phyloP scores from a whole-genome alignment of 1,140 invertebrate genomes.

The Panagrolaimus sp. region DNA sequence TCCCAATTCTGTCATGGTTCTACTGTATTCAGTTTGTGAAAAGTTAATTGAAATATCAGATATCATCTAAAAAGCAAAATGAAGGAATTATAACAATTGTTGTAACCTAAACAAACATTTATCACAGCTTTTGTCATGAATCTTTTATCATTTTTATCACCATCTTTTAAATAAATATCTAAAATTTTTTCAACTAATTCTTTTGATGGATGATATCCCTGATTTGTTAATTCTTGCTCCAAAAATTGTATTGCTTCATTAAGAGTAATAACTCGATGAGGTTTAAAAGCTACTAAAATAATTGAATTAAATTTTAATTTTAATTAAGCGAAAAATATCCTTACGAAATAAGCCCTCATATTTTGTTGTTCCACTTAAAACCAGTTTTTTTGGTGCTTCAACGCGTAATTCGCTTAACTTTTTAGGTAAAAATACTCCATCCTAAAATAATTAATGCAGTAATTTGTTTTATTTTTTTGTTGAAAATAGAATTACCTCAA shows the following conservation, averaged over 20 bases:
- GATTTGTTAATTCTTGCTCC: neutral
- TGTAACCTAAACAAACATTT: constrained; percentile 9
- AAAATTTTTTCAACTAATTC: constrained; percentile 2
- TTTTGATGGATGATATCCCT: neutral
- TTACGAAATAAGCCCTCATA: constrained; percentile 12
- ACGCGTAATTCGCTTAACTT: neutral
- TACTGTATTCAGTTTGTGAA: constrained; percentile 6
- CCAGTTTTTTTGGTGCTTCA: constrained; percentile 1
- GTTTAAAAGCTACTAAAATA: constrained; percentile 7
- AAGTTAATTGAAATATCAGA: constrained; percentile 22
- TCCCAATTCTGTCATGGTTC: constrained; percentile 13
- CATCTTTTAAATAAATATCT: neutral
- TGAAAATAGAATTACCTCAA: neutral
- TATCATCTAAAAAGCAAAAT: constrained; percentile 29
- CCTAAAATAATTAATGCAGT: neutral
- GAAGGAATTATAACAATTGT: neutral
- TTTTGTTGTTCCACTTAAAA: constrained; percentile 14
- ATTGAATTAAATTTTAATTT: neutral
- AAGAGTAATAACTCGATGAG: neutral
- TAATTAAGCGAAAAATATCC: neutral
- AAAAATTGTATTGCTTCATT: neutral
- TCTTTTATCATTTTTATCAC: neutral
- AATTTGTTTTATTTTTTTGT: neutral
- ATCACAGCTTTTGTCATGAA: neutral
- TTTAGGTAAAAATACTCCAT: constrained; percentile 13